phyloP scores from a whole-genome alignment of 2,888 invertebrate species.

The Anodontia alba region DNA sequence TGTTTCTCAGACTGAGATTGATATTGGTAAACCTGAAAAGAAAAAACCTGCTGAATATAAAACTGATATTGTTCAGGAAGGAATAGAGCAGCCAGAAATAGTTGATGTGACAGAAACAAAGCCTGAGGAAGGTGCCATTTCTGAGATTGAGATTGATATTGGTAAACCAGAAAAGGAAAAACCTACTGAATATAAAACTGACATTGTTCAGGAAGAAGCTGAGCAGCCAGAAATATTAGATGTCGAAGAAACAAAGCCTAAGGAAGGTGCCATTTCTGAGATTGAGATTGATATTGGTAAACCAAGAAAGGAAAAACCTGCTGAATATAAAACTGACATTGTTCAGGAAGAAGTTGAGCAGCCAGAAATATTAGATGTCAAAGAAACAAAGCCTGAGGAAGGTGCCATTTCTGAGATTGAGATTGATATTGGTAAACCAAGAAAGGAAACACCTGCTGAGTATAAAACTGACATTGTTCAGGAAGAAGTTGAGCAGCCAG shows the following conservation, averaged over 20 bases:
- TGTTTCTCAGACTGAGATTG: slow-evolving; percentile 42
- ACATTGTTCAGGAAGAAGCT: slow-evolving; percentile 27
- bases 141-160: slow-evolving; percentile 42
- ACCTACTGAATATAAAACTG: background rate
- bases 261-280: slow-evolving; percentile 7
- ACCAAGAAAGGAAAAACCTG: slow-evolving; percentile 45
- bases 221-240: slow-evolving; percentile 44
- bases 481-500: slow-evolving; percentile 35
- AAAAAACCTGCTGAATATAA: slow-evolving; percentile 41
- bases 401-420: slow-evolving; percentile 26
- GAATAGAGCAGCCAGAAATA: slow-evolving; percentile 35
- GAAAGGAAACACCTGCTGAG: slow-evolving; percentile 37
- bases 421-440: slow-evolving; percentile 12
- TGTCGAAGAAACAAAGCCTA: slow-evolving; percentile 38
- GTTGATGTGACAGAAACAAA: slow-evolving; percentile 31
- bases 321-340: slow-evolving; percentile 52
- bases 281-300: slow-evolving; percentile 33
- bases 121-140: slow-evolving; percentile 34
- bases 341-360: slow-evolving; percentile 52
- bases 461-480: slow-evolving; percentile 27
- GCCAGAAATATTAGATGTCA: slow-evolving; percentile 60
- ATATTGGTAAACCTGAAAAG: slow-evolving; percentile 47
- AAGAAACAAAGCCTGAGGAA: slow-evolving; percentile 34
- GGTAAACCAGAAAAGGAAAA: slow-evolving; percentile 35
- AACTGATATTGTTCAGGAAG: slow-evolving; percentile 39